Evolutionary conservation across 37 sponge, comb jelly and placozoan genomes (phyloP).

Genomic region (Lycopodina hypogea): DNA sequence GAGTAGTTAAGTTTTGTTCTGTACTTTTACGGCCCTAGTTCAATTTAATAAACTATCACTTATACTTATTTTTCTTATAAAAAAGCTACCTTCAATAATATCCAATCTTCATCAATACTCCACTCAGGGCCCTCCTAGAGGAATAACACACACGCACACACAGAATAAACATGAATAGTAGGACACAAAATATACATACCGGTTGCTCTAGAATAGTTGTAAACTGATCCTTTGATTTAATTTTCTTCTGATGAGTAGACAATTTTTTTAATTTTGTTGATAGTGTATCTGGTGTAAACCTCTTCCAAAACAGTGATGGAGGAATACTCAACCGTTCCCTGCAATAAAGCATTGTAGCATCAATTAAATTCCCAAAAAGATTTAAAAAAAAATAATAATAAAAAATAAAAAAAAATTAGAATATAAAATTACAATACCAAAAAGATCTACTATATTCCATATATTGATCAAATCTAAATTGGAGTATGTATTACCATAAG

Average conservation of each 20-base stretch:
- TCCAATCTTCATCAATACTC: conserved; percentile 74
- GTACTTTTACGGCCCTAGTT: no score
- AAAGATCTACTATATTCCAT: no score
- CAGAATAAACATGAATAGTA: not conserved
- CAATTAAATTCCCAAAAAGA: not conserved
- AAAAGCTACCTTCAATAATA: conserved; percentile 77
- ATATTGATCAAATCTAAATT: no score
- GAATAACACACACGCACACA: not conserved
- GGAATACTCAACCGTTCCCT: conserved; percentile 59
- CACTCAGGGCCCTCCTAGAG: conserved; percentile 77
- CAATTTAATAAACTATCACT: no score
- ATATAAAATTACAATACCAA: not conserved
- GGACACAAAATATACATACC: conserved; percentile 14
- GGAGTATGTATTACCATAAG: no score
- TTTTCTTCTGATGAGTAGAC: conserved; percentile 66
- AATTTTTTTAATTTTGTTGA: conserved; percentile 61
- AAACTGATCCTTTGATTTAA: conserved; percentile 72
- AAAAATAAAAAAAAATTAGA: not conserved
- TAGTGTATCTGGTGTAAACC: conserved; percentile 46
- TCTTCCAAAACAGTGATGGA: conserved; percentile 71
- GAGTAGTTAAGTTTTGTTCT: no score
- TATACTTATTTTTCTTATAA: no score
- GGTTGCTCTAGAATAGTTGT: conserved; percentile 68
- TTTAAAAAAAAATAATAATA: no score
- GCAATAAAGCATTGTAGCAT: not conserved